Percentiles rank a stretch among this genome's conserved stretches.
Evolutionary conservation across 1,140 invertebrate genomes (phyloP).

Genomic region (Danaus plexippus): DNA sequence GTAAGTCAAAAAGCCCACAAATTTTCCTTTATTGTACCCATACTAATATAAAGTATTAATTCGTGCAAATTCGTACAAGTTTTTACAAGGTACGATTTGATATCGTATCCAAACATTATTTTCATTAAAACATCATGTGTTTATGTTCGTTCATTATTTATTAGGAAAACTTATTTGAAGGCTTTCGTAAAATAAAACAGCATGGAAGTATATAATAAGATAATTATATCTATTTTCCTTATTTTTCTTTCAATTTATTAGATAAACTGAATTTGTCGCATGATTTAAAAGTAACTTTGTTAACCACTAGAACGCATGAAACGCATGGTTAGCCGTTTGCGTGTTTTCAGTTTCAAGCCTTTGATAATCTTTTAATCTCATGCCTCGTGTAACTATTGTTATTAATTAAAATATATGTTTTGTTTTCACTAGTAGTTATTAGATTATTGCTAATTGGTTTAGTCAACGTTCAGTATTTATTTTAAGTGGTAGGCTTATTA

Average conservation of each 20-base stretch:
- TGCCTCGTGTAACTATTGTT: slow-evolving; percentile 11
- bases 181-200: too few relatives aligned
- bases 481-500: too few relatives aligned
- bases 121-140: too few relatives aligned
- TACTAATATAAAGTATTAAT: slow-evolving; percentile 21
- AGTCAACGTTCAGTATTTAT: too few relatives aligned
- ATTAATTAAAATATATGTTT: too few relatives aligned
- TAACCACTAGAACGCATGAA: slow-evolving; percentile 14
- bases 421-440: too few relatives aligned
- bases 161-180: too few relatives aligned
- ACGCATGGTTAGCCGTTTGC: slow-evolving; percentile 13
- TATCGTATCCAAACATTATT: background rate
- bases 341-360: slow-evolving; percentile 17
- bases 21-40: slow-evolving; percentile 14
- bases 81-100: slow-evolving; percentile 10
- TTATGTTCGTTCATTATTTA: too few relatives aligned
- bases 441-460: too few relatives aligned
- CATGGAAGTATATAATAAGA: too few relatives aligned
- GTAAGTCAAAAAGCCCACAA: slow-evolving; percentile 13
- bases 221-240: too few relatives aligned
- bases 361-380: slow-evolving; percentile 23
- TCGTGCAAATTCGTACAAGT: slow-evolving; percentile 8
- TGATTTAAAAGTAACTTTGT: slow-evolving; percentile 3
- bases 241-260: too few relatives aligned
- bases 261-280: background rate